phyloP scores from a whole-genome alignment of 1,140 invertebrate genomes.

The Phthorimaea operculella region DNA sequence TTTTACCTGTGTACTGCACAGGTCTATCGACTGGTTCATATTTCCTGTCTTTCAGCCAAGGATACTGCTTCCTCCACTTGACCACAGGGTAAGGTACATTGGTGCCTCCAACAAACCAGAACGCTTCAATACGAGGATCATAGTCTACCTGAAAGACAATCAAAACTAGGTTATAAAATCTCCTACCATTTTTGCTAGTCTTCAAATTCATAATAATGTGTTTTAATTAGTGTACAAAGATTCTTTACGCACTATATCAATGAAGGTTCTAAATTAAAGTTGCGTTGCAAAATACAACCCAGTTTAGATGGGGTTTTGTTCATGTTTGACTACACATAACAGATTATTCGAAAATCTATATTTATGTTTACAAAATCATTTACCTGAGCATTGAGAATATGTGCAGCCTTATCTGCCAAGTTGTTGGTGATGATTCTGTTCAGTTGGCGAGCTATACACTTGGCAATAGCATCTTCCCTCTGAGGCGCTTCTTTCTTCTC shows the following conservation, averaged over 20 bases:
- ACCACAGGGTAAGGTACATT: constrained; percentile 62
- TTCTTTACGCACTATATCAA: too few relatives aligned
- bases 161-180: constrained; percentile 20
- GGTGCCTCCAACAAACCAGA: constrained; percentile 81
- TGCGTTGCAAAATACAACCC: too few relatives aligned
- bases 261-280: too few relatives aligned
- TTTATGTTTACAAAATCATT: neutral
- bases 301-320: too few relatives aligned
- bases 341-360: too few relatives aligned
- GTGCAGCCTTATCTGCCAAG: constrained; percentile 67
- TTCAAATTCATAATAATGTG: too few relatives aligned
- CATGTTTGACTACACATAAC: too few relatives aligned
- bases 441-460: constrained; percentile 72
- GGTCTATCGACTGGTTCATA: constrained; percentile 71
- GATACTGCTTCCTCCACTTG: constrained; percentile 44
- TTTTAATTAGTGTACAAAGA: too few relatives aligned
- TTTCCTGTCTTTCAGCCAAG: constrained; percentile 47
- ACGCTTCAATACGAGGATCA: constrained; percentile 81
- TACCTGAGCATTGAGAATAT: constrained; percentile 74
- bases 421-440: constrained; percentile 74
- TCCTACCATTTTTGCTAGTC: too few relatives aligned
- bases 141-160: constrained; percentile 70
- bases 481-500: constrained; percentile 38
- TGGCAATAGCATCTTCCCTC: constrained; percentile 57
- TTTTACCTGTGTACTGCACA: constrained; percentile 73